Conservation (phyloP, 2,888 invertebrate genomes). For the Eupithecia abbreviata region DNA sequence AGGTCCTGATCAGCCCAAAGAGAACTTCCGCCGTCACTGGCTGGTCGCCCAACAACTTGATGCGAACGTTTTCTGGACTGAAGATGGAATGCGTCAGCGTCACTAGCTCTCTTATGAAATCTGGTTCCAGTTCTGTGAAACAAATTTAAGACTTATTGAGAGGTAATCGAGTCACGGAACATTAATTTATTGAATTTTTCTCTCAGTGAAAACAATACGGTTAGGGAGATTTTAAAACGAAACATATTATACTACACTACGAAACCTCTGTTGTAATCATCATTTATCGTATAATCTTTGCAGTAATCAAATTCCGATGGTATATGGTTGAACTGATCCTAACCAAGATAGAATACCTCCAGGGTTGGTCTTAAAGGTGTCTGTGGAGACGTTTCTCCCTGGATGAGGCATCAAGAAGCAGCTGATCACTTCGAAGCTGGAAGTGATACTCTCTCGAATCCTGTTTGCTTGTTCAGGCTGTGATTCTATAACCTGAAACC, state of each 20-base stretch:
- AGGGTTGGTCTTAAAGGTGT: constrained; percentile 20
- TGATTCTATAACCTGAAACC: constrained; percentile 16
- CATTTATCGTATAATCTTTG: too few relatives aligned
- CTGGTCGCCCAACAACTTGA: constrained; percentile 24
- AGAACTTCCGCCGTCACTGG: constrained; percentile 24
- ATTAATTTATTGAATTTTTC: too few relatives aligned
- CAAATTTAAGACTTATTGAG: background rate
- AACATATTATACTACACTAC: too few relatives aligned
- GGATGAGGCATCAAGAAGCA: constrained; percentile 39
- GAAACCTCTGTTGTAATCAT: too few relatives aligned
- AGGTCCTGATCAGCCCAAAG: constrained; percentile 25
- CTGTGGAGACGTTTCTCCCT: constrained; percentile 9
- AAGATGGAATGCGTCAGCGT: constrained; percentile 26
- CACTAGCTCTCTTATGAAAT: constrained; percentile 6
- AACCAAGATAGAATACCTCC: constrained; percentile 18
- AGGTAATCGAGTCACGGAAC: too few relatives aligned
- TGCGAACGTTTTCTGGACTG: constrained; percentile 14
- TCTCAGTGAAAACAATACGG: too few relatives aligned
- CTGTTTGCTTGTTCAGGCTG: constrained; percentile 26
- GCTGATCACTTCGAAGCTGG: constrained; percentile 28
- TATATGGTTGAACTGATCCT: background rate
- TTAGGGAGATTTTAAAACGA: too few relatives aligned
- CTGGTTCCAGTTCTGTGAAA: background rate
- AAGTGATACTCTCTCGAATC: constrained; percentile 23
- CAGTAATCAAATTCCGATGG: too few relatives aligned